Evolutionary conservation across 2,888 invertebrate genomes (phyloP), one percentile per base, ranked within the genome.

Genomic region (Drosophila suboccidentalis): DNA sequence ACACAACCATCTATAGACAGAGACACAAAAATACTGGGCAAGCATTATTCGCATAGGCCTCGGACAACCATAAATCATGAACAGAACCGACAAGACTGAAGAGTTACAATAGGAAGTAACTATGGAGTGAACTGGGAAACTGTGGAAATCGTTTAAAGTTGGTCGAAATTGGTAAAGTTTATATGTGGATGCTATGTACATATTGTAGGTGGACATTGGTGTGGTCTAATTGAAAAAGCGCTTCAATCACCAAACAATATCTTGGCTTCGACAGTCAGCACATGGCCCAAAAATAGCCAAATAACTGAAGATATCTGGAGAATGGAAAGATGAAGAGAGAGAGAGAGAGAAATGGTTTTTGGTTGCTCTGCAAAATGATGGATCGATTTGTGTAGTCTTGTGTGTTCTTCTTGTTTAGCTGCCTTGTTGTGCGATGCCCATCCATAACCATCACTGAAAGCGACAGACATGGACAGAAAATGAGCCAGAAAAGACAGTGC

Each of bases 381-480:
- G 54, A 76, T 76, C 74, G 78, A 73, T 68, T 76, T 73, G 46
- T 64, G 46, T 58, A 74, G 46, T 60, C 44, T 50, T 63, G 60
- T 57, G 60, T 57, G 44, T 53, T 64, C 57, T 53, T 64, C 57
- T 17, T 67, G 66, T 64, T 59, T 53, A 57, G 59, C 44, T 58
- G 75, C 26, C 58, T 50, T 59, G 58, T 63, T 47, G 13, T 63
- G 53, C 60, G 43, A 15, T 64, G 63, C 58, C 68, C 73, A 75
- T 78, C 78, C 64, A 64, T 78, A 68, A 58, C 50, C 63, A 63
- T 63, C 78, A 77, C 44, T 11, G 39, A 29, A 32, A 43, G 11
- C 22, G 32, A 49, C 22, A 59, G 39, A 44, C 38, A 71, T 26
- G 44, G 41, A 57, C 43, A 57, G 29, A 49, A 59, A 53, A 43